These are phyloP conservation scores for Siniperca obscura DNA, from an alignment of 2,797 vertebrate species.

Conservation along the genomic window DNA sequence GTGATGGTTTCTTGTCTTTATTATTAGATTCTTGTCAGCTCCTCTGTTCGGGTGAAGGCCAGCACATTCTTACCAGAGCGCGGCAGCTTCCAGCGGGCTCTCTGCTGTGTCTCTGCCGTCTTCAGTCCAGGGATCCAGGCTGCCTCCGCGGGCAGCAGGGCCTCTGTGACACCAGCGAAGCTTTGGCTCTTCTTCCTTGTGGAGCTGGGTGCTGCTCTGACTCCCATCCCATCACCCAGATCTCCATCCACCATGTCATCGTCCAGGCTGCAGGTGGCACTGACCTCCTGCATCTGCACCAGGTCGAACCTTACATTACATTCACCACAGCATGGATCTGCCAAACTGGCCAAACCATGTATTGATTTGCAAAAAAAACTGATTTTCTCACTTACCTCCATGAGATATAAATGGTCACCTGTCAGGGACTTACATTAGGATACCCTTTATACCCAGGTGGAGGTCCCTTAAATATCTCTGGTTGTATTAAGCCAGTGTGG, in stretches of 20 bases:
- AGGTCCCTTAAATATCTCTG: no score
- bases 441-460: neutral
- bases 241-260: constrained; percentile 92
- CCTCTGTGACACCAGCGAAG: constrained; percentile 33
- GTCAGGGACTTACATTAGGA: neutral
- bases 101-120: constrained; percentile 38
- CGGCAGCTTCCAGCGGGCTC: constrained; percentile 43
- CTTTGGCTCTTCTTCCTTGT: constrained; percentile 46
- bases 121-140: constrained; percentile 66
- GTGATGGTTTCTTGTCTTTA: neutral
- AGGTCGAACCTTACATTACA: neutral
- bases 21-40: neutral
- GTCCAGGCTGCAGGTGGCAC: constrained; percentile 61
- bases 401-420: neutral
- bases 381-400: neutral
- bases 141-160: constrained; percentile 22
- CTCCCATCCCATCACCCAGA: constrained; percentile 88
- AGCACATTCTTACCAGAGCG: constrained; percentile 14
- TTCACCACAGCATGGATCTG: neutral
- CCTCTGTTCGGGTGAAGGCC: neutral
- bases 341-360: no score
- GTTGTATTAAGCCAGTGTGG: neutral
- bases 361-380: no score
- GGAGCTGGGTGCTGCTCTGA: constrained; percentile 64
- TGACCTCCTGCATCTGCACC: constrained; percentile 67